Evolutionary conservation across 2,888 invertebrate genomes (phyloP), one percentile per base, ranked within the genome.

Genomic region (Mythimna loreyi): DNA sequence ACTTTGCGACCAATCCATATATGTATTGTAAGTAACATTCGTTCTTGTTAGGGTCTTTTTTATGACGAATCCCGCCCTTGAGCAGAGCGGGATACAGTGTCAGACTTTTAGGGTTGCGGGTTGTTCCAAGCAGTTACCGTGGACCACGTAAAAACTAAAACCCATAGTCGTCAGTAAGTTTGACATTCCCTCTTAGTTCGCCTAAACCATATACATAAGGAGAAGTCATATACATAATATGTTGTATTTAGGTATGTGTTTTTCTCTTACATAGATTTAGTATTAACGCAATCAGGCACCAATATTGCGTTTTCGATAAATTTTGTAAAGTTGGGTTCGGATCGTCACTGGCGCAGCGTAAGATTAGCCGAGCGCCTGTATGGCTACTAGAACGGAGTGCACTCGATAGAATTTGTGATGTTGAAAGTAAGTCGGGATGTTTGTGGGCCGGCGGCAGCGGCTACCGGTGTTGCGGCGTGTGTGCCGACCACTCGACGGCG

Each of bases 401-500:
- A 84, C 89, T 90, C 86, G 80, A 89, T 86, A 88, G 89, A 92
- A 90, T 92, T 91, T 89, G 88, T 88, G 89, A 87, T 89, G 91
- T 90, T 89, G 87, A 89, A 91, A 90, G 89, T 89, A 90, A 90
- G 89, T 90, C 88, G 90, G 89, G 86, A 89, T 93, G 92, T 94
- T 94, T 94, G 91, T 90, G 81, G 87, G 93, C 94, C 94, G 94
- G 94, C 92, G 94, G 55, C 67, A 67, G 50, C 75, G 57, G 78
- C 75, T 94, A 95, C 95, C 92, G 94, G 95, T 94, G 93, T 94
- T 93, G 89, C 86, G 75, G 65, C 67, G 80, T 95, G 95, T 95
- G 94, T 95, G 90, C 90, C 57, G 80, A 89, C 90, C 95, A 94
- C 95, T 95, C 86, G 87, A 93, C 83, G 81, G 78, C 85, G 88